Conservation (phyloP, 2,113 vertebrate species). For the Chaetodon auriga region DNA sequence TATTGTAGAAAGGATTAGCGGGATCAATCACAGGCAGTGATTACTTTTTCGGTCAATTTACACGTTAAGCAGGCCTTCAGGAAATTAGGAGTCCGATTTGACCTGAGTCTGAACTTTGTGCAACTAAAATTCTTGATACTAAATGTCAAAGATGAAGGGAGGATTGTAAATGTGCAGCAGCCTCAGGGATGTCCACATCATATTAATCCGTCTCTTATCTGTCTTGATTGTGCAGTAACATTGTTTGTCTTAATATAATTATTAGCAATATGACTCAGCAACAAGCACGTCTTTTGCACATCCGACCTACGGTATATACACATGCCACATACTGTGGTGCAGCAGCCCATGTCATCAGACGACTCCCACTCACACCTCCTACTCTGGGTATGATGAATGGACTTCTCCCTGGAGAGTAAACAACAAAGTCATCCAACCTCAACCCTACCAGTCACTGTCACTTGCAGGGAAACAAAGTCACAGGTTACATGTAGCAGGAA, state of each 20-base stretch:
- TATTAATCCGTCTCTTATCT: neutral
- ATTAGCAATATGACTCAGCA: neutral
- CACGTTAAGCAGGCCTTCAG: neutral
- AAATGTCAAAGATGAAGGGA: neutral
- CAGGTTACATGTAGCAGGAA: slow-evolving; percentile 40
- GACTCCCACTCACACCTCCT: slow-evolving; percentile 64
- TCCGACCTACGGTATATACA: slow-evolving; percentile 1
- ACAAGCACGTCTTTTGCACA: neutral
- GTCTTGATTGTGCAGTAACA: neutral
- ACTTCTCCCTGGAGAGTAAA: slow-evolving; percentile 70
- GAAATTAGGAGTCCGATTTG: neutral
- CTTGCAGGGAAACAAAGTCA: slow-evolving; percentile 48
- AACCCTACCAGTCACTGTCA: slow-evolving; percentile 63
- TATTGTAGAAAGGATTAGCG: neutral
- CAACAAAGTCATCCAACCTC: slow-evolving; percentile 74
- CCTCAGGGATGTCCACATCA: neutral
- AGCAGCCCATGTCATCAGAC: slow-evolving; percentile 60
- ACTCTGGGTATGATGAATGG: slow-evolving; percentile 71
- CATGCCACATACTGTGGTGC: slow-evolving; percentile 37
- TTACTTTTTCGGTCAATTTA: slow-evolving; percentile 25
- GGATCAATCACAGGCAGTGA: slow-evolving; percentile 18
- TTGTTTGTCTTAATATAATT: neutral
- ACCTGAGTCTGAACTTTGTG: neutral
- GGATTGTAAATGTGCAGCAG: neutral
- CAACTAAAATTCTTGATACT: neutral